Evolutionary conservation across 2,113 vertebrate species (phyloP), one percentile per base, ranked within the genome.

Genomic region (Erythrocercus mccallii): DNA sequence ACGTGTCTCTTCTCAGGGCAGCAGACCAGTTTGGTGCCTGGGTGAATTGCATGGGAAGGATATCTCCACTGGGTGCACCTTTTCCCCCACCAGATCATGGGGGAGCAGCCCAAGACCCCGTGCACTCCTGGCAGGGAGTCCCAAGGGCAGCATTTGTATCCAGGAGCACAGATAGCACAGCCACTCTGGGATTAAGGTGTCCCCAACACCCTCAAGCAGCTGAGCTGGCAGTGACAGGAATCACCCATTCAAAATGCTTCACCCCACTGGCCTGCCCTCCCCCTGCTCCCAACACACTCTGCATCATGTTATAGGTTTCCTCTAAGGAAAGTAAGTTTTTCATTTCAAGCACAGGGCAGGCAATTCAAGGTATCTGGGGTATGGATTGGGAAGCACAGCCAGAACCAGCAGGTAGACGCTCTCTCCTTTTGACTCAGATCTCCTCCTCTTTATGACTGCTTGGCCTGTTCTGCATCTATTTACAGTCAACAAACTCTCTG

Each of bases 221-320:
- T 56, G 57, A 82, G 61, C 37, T 72, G 48, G 45, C 19, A 82
- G 24, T 5, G 37, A 56, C 27, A 44, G 21, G 22, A 74, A 62
- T 37, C 58, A 37, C 9, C 21, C 60, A 47, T 69, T 6, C 40
- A 51, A 33, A 77, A 62, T 8, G 7, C 31, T 51, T 44, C 57
- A 27, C 20, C 19, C 35, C 23, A 22, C 24, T 18, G 37, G 25
- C 9, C 62, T 69, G 11, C 16, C 30, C 33, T 44, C 53, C 21
- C 47, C 68, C 73, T 4, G 2, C 47, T 78, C 70, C 33, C 38
- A 79, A 15, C 27, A n/a, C 15, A 14, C 25, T n/a, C 62, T 35
- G 9, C 12, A 42, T 3, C 3, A 0, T 5, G 7, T 4, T 20
- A 25, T 0, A 10, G 11, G 42, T 57, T 62, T 62, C 33, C 19